phyloP scores from a whole-genome alignment of 1,140 invertebrate species.

The Proales similis region DNA sequence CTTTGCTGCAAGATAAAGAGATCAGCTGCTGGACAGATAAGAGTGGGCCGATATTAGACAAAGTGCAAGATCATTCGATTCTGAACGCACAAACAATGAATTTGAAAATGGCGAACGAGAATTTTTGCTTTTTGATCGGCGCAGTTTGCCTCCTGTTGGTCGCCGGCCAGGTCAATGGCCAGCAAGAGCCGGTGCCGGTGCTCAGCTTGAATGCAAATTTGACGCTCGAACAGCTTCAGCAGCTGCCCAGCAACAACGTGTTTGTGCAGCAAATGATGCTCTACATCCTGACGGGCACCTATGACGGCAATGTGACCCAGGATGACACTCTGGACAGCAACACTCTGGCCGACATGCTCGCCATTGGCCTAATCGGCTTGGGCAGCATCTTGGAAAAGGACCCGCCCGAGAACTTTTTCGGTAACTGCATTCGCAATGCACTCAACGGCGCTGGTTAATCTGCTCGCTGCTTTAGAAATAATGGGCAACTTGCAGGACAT shows the following conservation, averaged over 20 bases:
- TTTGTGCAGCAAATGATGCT: slow-evolving; percentile 10
- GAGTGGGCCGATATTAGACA: no score
- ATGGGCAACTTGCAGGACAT: neutral
- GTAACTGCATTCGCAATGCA: neutral
- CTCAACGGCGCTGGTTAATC: neutral
- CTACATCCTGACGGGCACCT: slow-evolving; percentile 15
- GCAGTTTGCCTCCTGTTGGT: no score
- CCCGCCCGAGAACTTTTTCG: slow-evolving; percentile 7
- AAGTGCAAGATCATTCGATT: no score
- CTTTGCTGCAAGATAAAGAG: no score
- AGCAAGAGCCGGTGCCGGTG: neutral
- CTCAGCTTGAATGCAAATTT: slow-evolving; percentile 6
- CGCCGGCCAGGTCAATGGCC: no score
- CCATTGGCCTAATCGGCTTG: neutral
- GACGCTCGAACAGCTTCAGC: neutral
- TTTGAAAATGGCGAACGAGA: no score
- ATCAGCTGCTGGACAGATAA: no score
- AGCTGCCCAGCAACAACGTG: slow-evolving; percentile 2
- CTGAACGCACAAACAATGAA: no score
- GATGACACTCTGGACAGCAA: neutral
- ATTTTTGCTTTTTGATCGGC: no score
- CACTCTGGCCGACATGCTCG: neutral
- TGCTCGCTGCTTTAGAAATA: slow-evolving; percentile 18
- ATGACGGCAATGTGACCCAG: neutral
- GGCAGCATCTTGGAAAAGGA: neutral